phyloP scores from a whole-genome alignment of 2,888 invertebrate species.

The Xylocampa areola region DNA sequence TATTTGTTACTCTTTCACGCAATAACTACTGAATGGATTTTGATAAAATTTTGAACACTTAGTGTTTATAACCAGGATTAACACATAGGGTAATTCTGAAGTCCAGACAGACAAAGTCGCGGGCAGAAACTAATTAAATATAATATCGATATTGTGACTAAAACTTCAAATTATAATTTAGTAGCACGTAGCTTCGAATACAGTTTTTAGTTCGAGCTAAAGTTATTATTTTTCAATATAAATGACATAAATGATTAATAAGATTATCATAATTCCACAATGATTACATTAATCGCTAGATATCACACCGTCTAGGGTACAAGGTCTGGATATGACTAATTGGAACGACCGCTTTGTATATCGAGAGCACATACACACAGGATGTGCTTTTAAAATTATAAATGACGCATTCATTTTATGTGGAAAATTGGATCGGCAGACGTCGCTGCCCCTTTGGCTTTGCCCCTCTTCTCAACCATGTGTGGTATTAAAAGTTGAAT shows the following conservation, averaged over 20 bases:
- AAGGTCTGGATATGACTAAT: slow-evolving; percentile 68
- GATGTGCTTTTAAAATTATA: slow-evolving; percentile 37
- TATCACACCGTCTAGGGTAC: slow-evolving; percentile 32
- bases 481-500: slow-evolving; percentile 11
- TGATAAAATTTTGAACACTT: too few relatives aligned
- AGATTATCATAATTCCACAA: not conserved
- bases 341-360: slow-evolving; percentile 65
- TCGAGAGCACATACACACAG: slow-evolving; percentile 59
- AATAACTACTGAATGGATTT: too few relatives aligned
- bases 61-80: too few relatives aligned
- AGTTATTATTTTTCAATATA: too few relatives aligned
- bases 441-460: slow-evolving; percentile 1
- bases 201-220: too few relatives aligned
- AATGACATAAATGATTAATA: not conserved
- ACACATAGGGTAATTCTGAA: too few relatives aligned
- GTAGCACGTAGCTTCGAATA: too few relatives aligned
- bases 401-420: slow-evolving; percentile 9
- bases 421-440: slow-evolving; percentile 22
- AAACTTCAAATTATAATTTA: too few relatives aligned
- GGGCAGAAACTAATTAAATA: too few relatives aligned
- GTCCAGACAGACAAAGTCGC: too few relatives aligned
- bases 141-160: too few relatives aligned
- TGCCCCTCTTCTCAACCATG: slow-evolving; percentile 11
- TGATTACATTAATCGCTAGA: not conserved
- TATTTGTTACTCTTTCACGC: too few relatives aligned